phyloP scores from a whole-genome alignment of 2,113 vertebrate species.

The Hystrix brachyura region DNA sequence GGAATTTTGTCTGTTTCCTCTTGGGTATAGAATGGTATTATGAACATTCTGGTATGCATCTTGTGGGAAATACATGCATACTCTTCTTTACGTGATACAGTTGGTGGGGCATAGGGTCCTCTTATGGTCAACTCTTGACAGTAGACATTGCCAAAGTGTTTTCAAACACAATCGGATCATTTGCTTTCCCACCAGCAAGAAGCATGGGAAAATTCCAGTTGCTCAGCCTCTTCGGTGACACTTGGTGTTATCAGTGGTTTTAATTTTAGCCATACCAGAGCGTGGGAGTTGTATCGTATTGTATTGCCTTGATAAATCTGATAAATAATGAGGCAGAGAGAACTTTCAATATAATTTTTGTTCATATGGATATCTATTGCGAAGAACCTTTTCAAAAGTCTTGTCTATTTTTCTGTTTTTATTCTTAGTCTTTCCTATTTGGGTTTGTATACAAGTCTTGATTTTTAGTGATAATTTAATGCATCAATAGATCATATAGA shows the following conservation, averaged over 20 bases:
- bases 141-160: not conserved
- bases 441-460: not conserved
- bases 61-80: not conserved
- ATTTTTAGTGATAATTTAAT: not conserved
- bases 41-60: not conserved
- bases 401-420: not conserved
- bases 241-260: not conserved
- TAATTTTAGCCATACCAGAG: not conserved
- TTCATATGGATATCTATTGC: not conserved
- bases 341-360: not conserved
- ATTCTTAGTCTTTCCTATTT: not conserved
- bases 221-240: not conserved
- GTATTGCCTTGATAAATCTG: not conserved
- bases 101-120: not conserved
- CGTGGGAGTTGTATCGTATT: not conserved
- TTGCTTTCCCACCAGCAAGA: not conserved
- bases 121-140: not conserved
- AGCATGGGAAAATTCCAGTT: not conserved
- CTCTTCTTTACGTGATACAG: not conserved
- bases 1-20: not conserved
- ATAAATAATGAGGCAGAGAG: not conserved
- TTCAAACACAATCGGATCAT: not conserved
- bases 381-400: not conserved
- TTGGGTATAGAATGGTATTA: not conserved
- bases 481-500: not conserved